Evolutionary conservation across 2,888 invertebrate species (phyloP).

Genomic region (Drosophila peninsularis): DNA sequence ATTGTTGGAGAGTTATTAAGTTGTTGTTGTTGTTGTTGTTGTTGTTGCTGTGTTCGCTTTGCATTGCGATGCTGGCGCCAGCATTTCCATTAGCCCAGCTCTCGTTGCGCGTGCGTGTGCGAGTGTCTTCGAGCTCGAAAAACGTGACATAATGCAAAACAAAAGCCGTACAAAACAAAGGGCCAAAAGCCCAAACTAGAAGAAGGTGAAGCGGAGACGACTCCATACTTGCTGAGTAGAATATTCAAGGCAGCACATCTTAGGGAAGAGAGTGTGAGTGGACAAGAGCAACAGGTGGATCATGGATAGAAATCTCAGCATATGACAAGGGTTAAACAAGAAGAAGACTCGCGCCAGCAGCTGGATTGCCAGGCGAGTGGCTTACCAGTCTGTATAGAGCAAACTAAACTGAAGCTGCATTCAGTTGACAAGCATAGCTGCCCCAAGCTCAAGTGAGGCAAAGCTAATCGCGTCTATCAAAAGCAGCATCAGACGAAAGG

Average conservation of each 20-base stretch:
- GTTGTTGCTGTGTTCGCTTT: slow-evolving; percentile 16
- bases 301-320: background rate
- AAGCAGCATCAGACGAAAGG: too few relatives aligned
- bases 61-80: slow-evolving; percentile 65
- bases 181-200: background rate
- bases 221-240: background rate
- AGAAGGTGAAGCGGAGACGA: background rate
- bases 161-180: slow-evolving; percentile 11
- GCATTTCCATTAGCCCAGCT: slow-evolving; percentile 35
- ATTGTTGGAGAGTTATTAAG: slow-evolving; percentile 40
- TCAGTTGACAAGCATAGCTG: too few relatives aligned
- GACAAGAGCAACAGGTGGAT: background rate
- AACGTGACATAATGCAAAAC: slow-evolving; percentile 64
- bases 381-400: background rate
- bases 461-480: too few relatives aligned
- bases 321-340: background rate
- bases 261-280: background rate
- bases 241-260: background rate
- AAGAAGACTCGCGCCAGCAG: background rate
- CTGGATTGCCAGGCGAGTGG: background rate
- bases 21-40: slow-evolving; percentile 25
- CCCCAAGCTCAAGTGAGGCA: too few relatives aligned
- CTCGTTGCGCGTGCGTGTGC: background rate
- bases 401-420: too few relatives aligned
- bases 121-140: slow-evolving; percentile 11